phyloP scores from a whole-genome alignment of 1,140 invertebrate species.

The Tetraneura akinire region DNA sequence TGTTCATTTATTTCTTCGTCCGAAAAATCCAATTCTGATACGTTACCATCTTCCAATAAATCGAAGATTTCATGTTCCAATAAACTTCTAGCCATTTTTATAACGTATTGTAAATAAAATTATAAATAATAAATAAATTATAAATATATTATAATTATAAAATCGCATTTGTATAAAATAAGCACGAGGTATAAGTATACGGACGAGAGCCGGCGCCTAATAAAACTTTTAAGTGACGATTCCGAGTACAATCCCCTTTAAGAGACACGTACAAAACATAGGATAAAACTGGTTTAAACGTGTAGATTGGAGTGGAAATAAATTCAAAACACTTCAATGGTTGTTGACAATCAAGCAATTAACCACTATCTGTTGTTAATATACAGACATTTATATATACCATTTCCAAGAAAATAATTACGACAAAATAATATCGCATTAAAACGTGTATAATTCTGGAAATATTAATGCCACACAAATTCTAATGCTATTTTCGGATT shows the following conservation, averaged over 20 bases:
- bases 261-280: too few species aligned
- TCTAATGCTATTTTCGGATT: background rate
- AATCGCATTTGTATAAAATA: too few species aligned
- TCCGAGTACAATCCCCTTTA: too few species aligned
- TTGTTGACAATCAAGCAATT: background rate
- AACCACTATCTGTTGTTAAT: conserved; percentile 3
- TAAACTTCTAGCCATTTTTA: background rate
- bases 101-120: background rate
- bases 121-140: background rate
- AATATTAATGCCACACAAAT: background rate
- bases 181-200: background rate
- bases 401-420: too few species aligned
- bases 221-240: too few species aligned
- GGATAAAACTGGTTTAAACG: background rate
- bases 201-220: background rate
- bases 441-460: background rate
- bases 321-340: too few species aligned
- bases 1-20: background rate
- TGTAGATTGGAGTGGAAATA: background rate
- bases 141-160: too few species aligned
- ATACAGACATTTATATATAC: background rate
- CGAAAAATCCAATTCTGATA: conserved; percentile 1
- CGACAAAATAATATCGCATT: background rate
- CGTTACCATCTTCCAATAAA: background rate
- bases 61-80: background rate